Base-by-base conservation (phyloP, 2,888 invertebrate species). In the Apamea monoglypha region DNA sequence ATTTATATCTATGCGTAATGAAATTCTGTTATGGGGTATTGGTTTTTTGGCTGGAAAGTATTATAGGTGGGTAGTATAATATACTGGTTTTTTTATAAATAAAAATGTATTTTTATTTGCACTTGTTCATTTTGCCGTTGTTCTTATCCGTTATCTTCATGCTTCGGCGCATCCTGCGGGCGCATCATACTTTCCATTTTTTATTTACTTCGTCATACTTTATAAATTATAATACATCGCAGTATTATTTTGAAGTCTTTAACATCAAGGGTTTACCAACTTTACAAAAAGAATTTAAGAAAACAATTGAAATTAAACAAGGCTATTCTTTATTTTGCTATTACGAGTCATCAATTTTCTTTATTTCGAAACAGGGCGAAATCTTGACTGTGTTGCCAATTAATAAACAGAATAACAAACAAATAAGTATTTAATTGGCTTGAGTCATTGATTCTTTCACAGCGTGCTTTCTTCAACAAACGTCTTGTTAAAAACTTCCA, bases 401-500 rank as follows among this genome's bases (percentile, higher is more conserved):
- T 87, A 90, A 89, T 87, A 86, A 87, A 85, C 79, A 88, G 64
- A 85, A 89, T 85, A 90, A 90, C 90, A 91, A 92, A 91, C 83
- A 91, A 89, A 89, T 81, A 90, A 94, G 92, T 87, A 93, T 91
- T 92, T 95, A 95, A 96, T 95, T 96, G 95, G 89, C 90, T 86
- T 92, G 90, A 94, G 76, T 92, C 95, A 95, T 94, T 94, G 94
- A 91, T 86, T 93, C 82, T 81, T 82, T 74, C 78, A 70, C 84
- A 83, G 84, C 76, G 87, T 90, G 87, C 88, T 90, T 86, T 89
- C 83, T 87, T 84, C 84, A 36, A 87, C 82, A 87, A 86, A 87
- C 78, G 90, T 91, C 96, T 96, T 96, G 96, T 97, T 97, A 97
- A 96, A 97, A 95, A 93, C 93, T 96, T 97, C 96, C 96, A 94